phyloP scores from a whole-genome alignment of 2,888 invertebrate species.

The Macaria liturata region DNA sequence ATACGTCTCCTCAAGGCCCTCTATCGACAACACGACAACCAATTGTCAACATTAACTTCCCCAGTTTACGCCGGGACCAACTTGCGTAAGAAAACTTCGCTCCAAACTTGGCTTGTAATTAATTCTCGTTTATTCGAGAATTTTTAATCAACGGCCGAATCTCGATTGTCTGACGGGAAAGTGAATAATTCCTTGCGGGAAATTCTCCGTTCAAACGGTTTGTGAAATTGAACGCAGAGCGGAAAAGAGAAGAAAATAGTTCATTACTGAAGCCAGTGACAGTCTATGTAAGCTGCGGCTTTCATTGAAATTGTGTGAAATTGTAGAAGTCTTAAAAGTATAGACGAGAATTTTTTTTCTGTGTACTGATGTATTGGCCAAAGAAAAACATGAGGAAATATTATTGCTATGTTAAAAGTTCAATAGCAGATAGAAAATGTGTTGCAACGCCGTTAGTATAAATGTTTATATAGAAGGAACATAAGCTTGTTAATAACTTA shows the following conservation, averaged over 20 bases:
- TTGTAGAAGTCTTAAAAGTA: too few species aligned
- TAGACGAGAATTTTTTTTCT: too few species aligned
- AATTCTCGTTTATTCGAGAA: slow-evolving; percentile 62
- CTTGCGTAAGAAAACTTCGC: slow-evolving; percentile 46
- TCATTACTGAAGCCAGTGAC: slow-evolving; percentile 22
- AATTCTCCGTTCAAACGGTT: slow-evolving; percentile 9
- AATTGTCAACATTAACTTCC: slow-evolving; percentile 59
- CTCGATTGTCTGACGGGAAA: slow-evolving; percentile 37
- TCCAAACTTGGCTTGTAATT: slow-evolving; percentile 60
- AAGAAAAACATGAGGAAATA: too few species aligned
- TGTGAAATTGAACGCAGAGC: slow-evolving; percentile 16
- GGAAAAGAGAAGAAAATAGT: slow-evolving; percentile 14
- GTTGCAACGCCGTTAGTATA: too few species aligned
- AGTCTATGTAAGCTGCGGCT: neutral
- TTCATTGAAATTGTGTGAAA: neutral
- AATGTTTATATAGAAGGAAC: too few species aligned
- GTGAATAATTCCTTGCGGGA: slow-evolving; percentile 36
- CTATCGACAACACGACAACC: slow-evolving; percentile 39
- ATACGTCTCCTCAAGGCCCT: slow-evolving; percentile 23
- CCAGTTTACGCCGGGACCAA: slow-evolving; percentile 42
- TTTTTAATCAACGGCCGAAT: slow-evolving; percentile 57
- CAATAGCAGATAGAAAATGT: too few species aligned
- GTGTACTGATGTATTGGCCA: too few species aligned
- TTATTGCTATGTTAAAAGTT: too few species aligned
- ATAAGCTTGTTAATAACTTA: too few species aligned